Evolutionary conservation across 2,797 vertebrate genomes (phyloP).

Genomic region (Clarias fuscus): DNA sequence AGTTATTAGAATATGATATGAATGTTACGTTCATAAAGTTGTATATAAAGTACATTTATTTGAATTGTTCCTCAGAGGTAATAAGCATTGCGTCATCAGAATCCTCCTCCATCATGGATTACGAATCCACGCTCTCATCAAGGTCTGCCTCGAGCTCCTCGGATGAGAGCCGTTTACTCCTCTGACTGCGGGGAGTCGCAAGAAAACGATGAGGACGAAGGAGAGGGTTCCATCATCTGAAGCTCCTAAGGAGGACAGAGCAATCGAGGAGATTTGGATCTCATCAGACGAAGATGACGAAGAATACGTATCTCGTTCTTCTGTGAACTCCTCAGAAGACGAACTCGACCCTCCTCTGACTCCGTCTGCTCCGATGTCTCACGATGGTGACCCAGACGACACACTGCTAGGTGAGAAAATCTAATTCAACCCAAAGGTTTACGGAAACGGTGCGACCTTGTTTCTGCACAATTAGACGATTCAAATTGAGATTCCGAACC

Average conservation of each 20-base stretch:
- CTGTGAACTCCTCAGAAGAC: slow-evolving; percentile 36
- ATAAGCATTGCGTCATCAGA: slow-evolving; percentile 69
- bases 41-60: background rate
- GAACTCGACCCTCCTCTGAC: slow-evolving; percentile 65
- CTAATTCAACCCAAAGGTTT: background rate
- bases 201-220: slow-evolving; percentile 59
- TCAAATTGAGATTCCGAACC: too few species aligned
- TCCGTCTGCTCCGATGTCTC: slow-evolving; percentile 64
- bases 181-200: slow-evolving; percentile 68
- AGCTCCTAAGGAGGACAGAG: slow-evolving; percentile 43
- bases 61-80: slow-evolving; percentile 62
- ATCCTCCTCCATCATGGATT: slow-evolving; percentile 46
- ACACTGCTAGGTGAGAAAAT: slow-evolving; percentile 55
- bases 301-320: slow-evolving; percentile 40
- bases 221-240: slow-evolving; percentile 51
- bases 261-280: slow-evolving; percentile 66
- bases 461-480: too few species aligned
- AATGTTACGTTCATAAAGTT: background rate
- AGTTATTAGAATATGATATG: background rate
- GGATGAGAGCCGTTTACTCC: slow-evolving; percentile 77
- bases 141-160: slow-evolving; percentile 62
- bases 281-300: slow-evolving; percentile 73
- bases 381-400: slow-evolving; percentile 70
- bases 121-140: slow-evolving; percentile 36
- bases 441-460: too few species aligned